phyloP scores from a whole-genome alignment of 1,140 invertebrate species.

The Mamestra configurata region DNA sequence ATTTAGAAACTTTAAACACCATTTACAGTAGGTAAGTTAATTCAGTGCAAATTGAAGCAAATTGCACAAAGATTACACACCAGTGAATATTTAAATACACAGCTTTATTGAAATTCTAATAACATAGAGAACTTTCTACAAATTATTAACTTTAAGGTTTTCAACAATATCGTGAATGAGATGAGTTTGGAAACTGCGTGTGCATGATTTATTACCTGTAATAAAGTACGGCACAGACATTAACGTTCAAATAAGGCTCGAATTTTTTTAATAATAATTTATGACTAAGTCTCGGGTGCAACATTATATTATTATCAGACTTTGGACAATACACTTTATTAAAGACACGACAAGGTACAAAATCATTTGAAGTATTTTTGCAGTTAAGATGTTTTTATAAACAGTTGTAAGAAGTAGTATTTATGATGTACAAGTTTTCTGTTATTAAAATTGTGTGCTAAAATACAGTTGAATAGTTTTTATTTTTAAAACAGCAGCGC shows the following conservation, averaged over 20 bases:
- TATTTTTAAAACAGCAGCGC: background rate
- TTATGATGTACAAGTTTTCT: conserved; percentile 18
- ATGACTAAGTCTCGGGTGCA: conserved; percentile 6
- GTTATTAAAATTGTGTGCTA: conserved; percentile 19
- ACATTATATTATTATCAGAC: background rate
- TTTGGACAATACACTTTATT: background rate
- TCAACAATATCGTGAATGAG: background rate
- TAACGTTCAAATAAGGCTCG: conserved; percentile 51
- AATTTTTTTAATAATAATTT: conserved; percentile 58
- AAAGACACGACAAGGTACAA: background rate
- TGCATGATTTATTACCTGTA: conserved; percentile 51
- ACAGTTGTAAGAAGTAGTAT: background rate
- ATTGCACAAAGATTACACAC: background rate
- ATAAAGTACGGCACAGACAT: conserved; percentile 51
- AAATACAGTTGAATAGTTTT: background rate
- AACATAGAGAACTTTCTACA: background rate
- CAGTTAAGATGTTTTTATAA: background rate
- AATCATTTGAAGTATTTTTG: background rate
- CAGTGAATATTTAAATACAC: background rate
- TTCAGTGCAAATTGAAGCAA: conserved; percentile 3
- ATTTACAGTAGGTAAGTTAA: background rate
- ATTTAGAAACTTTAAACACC: conserved; percentile 3
- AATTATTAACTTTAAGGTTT: background rate
- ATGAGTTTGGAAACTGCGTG: conserved; percentile 1
- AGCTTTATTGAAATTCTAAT: conserved; percentile 7